Evolutionary conservation across 2,888 invertebrate species (phyloP), one percentile per base, ranked within the genome.

Genomic region (Lathronympha strigana): DNA sequence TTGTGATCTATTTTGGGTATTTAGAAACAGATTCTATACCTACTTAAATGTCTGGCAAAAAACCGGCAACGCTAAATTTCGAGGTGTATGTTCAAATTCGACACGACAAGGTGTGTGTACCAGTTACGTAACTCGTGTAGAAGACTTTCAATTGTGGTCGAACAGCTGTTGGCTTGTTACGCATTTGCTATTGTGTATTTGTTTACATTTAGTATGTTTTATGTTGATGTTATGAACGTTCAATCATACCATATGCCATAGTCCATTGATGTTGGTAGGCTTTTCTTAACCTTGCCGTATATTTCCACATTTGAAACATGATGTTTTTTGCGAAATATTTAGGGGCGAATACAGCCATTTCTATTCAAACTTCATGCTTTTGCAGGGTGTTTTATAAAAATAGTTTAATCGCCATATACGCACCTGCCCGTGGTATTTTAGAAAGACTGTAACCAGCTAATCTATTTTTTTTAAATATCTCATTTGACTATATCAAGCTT

Each of bases 91-190:
- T 68, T 68, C 67, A 79, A 82, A 80, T 74, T 68, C 78, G 80
- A 84, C 84, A 83, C 78, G 84, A 86, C 83, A 85, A 86, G 81
- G 80, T 67, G 75, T 72, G 71, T 71, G 8, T 31, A 28, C 53
- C 71, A 77, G 82, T 88, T 88, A 83, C 86, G 88, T 89, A 88
- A 90, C 80, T 72, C 72, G 77, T 73, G 73, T 78, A 79, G 78
- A 74, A 79, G 73, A 81, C 85, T 87, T 84, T 86, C 87, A 84
- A 88, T 91, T 91, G 89, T 90, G 76, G 79, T 75, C 72, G 76
- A 81, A 80, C 86, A 86, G 87, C 86, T 89, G 90, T 84, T 79
- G 73, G 78, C 79, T 79, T 72, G 86, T 86, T 87, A 84, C 84
- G 84, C 79, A 75, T 78, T 69, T 68, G 74, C 81, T 73, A 84